Evolutionary conservation across 2,888 invertebrate species (phyloP).

Genomic region (Cyrtodaria siliqua): DNA sequence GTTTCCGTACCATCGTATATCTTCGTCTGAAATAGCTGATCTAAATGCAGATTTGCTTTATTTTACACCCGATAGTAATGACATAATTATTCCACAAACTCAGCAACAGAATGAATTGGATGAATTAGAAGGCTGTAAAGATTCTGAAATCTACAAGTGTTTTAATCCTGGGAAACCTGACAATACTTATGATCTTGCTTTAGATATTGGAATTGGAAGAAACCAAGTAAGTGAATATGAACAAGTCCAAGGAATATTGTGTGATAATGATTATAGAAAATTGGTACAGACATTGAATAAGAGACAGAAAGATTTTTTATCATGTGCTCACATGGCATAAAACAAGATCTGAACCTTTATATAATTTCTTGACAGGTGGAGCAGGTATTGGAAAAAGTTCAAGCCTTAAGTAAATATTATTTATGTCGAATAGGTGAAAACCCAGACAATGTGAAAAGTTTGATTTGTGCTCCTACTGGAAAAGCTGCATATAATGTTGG

Average conservation of each 20-base stretch:
- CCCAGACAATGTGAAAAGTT: slow-evolving; percentile 35
- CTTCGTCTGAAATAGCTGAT: slow-evolving; percentile 7
- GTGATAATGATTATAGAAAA: slow-evolving; percentile 36
- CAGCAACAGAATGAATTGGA: background rate
- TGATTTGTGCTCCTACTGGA: slow-evolving; percentile 54
- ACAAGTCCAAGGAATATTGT: slow-evolving; percentile 14
- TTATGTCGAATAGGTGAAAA: slow-evolving; percentile 32
- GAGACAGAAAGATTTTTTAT: slow-evolving; percentile 38
- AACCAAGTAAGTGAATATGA: slow-evolving; percentile 30
- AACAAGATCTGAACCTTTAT: slow-evolving; percentile 8
- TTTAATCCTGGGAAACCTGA: slow-evolving; percentile 14
- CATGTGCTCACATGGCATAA: slow-evolving; percentile 40
- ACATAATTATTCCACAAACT: background rate
- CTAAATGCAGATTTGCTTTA: slow-evolving; percentile 9
- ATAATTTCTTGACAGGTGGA: slow-evolving; percentile 61
- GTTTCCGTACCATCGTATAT: background rate
- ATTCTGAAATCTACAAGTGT: background rate
- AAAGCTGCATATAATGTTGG: slow-evolving; percentile 52
- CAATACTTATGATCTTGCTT: slow-evolving; percentile 8
- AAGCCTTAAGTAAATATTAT: slow-evolving; percentile 32
- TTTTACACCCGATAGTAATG: background rate
- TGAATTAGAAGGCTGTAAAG: slow-evolving; percentile 2
- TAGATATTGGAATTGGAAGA: slow-evolving; percentile 41
- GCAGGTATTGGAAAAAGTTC: slow-evolving; percentile 72
- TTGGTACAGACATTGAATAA: slow-evolving; percentile 42